Percentiles rank a stretch among this genome's conserved stretches.
phyloP scores from a whole-genome alignment of 2,113 vertebrate species.

The Stigmatopora nigra region DNA sequence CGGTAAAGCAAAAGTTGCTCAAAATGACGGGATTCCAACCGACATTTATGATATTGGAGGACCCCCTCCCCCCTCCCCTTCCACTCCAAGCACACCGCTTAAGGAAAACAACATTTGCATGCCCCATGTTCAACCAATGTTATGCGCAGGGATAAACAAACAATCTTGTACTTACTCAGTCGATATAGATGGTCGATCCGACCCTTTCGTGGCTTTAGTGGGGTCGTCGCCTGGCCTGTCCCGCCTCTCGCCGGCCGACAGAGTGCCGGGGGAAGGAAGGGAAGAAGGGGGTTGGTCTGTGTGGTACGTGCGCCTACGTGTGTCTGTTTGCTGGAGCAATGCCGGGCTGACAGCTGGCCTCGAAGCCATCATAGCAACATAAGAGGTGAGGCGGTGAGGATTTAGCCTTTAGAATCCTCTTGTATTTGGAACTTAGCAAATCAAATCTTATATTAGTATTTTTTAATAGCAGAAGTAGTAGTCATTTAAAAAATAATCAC shows the following conservation, averaged over 20 bases:
- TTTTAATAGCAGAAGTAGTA: background rate
- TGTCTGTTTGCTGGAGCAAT: constrained; percentile 49
- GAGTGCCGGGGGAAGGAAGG: constrained; percentile 27
- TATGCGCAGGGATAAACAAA: background rate
- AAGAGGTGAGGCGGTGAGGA: constrained; percentile 35
- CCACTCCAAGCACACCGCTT: constrained; percentile 4
- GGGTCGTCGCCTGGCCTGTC: constrained; percentile 19
- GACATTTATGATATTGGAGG: constrained; percentile 31
- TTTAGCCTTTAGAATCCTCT: constrained; percentile 41
- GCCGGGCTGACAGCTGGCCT: constrained; percentile 61
- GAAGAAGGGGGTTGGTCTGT: constrained; percentile 45
- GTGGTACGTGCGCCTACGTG: constrained; percentile 56
- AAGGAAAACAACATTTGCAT: constrained; percentile 27
- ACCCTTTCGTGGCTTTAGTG: constrained; percentile 29
- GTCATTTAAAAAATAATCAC: background rate
- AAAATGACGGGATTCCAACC: constrained; percentile 32
- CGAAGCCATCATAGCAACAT: constrained; percentile 26
- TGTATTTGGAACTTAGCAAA: background rate
- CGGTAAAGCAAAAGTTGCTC: background rate
- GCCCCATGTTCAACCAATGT: background rate
- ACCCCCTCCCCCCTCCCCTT: background rate
- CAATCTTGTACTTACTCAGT: constrained; percentile 27
- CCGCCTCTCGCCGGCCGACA: constrained; percentile 47
- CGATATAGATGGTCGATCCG: constrained; percentile 11
- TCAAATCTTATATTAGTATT: background rate